Percentiles rank a stretch among this genome's conserved stretches.
Evolutionary conservation across 2,888 invertebrate species (phyloP).

Genomic region (Nudaria mundana): DNA sequence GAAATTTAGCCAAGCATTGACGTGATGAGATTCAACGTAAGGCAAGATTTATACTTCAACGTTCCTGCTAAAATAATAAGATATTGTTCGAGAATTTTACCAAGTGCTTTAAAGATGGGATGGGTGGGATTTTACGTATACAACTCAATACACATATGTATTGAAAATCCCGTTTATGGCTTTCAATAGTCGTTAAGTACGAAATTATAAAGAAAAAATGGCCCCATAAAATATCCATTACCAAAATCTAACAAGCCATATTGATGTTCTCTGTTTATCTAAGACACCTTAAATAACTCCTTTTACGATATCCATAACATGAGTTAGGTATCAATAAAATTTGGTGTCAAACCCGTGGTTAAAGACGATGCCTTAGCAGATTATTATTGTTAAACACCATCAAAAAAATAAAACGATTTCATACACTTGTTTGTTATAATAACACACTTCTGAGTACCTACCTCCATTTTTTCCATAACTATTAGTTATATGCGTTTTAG

Average conservation of each 20-base stretch:
- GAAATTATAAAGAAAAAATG: slow-evolving; percentile 51
- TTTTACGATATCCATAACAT: slow-evolving; percentile 63
- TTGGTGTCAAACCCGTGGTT: slow-evolving; percentile 45
- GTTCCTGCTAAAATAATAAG: slow-evolving; percentile 38
- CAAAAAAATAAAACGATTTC: slow-evolving; percentile 52
- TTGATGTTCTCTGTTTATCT: slow-evolving; percentile 51
- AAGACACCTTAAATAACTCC: slow-evolving; percentile 47
- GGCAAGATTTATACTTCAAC: slow-evolving; percentile 46
- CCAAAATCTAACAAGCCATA: slow-evolving; percentile 41
- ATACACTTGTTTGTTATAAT: no score
- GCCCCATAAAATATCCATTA: slow-evolving; percentile 58
- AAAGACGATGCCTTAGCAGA: slow-evolving; percentile 56
- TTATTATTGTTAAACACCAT: slow-evolving; percentile 44
- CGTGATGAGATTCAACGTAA: slow-evolving; percentile 53
- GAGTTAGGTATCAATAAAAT: slow-evolving; percentile 57
- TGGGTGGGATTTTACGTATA: slow-evolving; percentile 13
- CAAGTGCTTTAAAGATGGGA: no score
- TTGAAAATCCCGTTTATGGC: slow-evolving; percentile 6
- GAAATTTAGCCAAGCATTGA: slow-evolving; percentile 61
- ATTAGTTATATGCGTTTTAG: slow-evolving; percentile 6
- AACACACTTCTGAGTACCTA: no score
- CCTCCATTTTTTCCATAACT: slow-evolving; percentile 11
- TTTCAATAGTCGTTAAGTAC: slow-evolving; percentile 34
- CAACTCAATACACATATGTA: slow-evolving; percentile 12
- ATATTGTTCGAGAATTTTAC: no score